Percentiles rank a stretch among this genome's conserved stretches.
phyloP scores from a whole-genome alignment of 92 coral and sea anemone genomes.

The Parazoanthus atlanticus region DNA sequence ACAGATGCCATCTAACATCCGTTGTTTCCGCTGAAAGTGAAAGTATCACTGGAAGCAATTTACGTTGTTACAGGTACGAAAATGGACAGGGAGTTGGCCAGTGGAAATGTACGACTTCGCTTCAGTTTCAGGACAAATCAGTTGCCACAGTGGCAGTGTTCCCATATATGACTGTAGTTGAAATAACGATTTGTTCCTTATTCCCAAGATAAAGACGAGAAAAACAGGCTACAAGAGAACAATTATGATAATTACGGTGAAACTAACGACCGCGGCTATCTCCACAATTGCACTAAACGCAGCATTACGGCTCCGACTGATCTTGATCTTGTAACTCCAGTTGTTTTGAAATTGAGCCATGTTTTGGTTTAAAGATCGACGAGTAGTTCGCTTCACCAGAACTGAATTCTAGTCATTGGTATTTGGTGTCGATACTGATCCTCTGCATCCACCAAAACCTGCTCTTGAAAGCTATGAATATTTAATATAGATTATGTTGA shows the following conservation, averaged over 20 bases:
- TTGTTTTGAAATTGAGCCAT: background rate
- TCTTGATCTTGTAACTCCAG: background rate
- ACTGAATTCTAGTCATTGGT: background rate
- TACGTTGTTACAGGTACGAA: background rate
- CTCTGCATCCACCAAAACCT: background rate
- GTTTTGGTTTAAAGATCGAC: background rate
- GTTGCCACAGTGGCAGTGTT: background rate
- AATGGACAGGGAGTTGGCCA: no score
- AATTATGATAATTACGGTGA: background rate
- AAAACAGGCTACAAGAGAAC: background rate
- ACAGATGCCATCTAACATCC: no score
- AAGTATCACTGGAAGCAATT: background rate
- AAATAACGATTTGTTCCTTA: background rate
- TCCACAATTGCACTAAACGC: slow-evolving; percentile 2
- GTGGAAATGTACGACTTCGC: no score
- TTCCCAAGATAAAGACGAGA: background rate
- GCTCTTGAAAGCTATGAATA: background rate
- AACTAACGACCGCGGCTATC: background rate
- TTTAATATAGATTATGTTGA: no score
- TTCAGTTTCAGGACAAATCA: no score
- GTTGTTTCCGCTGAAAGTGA: background rate
- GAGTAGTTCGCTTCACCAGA: background rate
- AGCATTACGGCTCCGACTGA: background rate
- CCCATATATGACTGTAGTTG: no score
- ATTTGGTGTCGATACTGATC: background rate